phyloP scores from a whole-genome alignment of 2,888 invertebrate genomes.

The Conchocele bisecta region DNA sequence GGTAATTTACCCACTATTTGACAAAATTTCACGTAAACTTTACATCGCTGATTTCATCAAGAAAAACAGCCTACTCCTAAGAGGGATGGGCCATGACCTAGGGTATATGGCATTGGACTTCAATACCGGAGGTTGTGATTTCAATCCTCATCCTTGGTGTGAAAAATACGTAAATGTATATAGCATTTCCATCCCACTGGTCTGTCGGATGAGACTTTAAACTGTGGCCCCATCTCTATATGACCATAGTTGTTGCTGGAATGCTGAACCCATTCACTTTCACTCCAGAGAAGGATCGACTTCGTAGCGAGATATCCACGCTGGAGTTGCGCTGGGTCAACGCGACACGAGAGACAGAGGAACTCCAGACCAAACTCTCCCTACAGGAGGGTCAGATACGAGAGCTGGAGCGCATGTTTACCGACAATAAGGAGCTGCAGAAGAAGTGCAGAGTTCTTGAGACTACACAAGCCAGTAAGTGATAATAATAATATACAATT shows the following conservation, averaged over 20 bases:
- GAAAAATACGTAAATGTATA: too few relatives aligned
- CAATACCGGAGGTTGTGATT: too few relatives aligned
- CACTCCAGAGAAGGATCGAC: slow-evolving; percentile 53
- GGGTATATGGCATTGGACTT: too few relatives aligned
- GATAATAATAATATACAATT: too few relatives aligned
- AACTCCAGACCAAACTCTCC: slow-evolving; percentile 56
- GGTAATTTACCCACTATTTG: too few relatives aligned
- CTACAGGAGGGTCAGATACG: slow-evolving; percentile 58
- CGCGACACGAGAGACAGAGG: slow-evolving; percentile 46
- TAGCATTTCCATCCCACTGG: too few relatives aligned
- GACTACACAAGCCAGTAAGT: slow-evolving; percentile 47
- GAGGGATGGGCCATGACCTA: too few relatives aligned
- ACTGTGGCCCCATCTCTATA: too few relatives aligned
- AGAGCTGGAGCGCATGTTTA: slow-evolving; percentile 44
- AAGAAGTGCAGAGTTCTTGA: slow-evolving; percentile 54
- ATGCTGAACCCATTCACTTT: too few relatives aligned
- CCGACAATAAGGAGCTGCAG: slow-evolving; percentile 60
- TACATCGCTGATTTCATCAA: background rate
- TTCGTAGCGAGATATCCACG: slow-evolving; percentile 38
- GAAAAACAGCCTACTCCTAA: slow-evolving; percentile 1
- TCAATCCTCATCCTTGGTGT: too few relatives aligned
- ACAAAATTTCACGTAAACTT: background rate
- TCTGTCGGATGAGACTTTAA: too few relatives aligned
- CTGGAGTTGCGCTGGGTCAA: slow-evolving; percentile 47
- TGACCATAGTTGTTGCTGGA: too few relatives aligned